Evolutionary conservation across 1,140 invertebrate genomes (phyloP), one percentile per base, ranked within the genome.

Genomic region (Ceratina australensis): DNA sequence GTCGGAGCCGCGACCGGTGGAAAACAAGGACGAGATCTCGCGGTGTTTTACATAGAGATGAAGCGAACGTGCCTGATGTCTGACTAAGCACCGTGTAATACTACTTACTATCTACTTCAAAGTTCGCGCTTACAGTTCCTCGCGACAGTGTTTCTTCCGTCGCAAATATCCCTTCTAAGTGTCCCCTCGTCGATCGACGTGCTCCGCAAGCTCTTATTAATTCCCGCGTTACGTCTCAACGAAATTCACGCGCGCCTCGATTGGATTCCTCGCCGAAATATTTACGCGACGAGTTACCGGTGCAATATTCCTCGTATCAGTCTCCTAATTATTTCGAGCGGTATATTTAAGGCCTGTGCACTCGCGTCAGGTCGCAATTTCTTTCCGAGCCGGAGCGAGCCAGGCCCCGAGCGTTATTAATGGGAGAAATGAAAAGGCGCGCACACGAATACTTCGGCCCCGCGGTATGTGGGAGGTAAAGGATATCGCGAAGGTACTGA

Each of bases 401-500:
- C 7, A 26, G 18, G 5, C 12, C 5, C 15, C 50, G 33, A 42
- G 33, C 15, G 72, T 75, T 57, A 67, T 57, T 67, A 59, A 66
- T 56, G 63, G 63, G 12, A 47, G 33, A 66, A 56, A 57, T 47
- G 63, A 49, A 65, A 57, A 66, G 61, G 18, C 15, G 33, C 33
- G 33, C 33, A 42, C 18, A 26, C 52, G 63, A 75, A 75, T 49
- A 67, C n/a, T 75, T 67, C 28, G 52, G 52, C n/a, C 16, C 52
- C 16, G 52, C 52, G 52, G 22, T 26, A 20, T 20, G 52, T 0
- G 50, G 2, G 24, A 20, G 64, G 33, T 63, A 33, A 66, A 72
- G 71, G 79, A 72, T 79, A 72, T 73, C 57, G 81, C 57, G 72
- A 80, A 76, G 73, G 83, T 78, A 68, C 59, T 20, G 59, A 54